Evolutionary conservation across 1,140 invertebrate genomes (phyloP).

Genomic region (Ips typographus): DNA sequence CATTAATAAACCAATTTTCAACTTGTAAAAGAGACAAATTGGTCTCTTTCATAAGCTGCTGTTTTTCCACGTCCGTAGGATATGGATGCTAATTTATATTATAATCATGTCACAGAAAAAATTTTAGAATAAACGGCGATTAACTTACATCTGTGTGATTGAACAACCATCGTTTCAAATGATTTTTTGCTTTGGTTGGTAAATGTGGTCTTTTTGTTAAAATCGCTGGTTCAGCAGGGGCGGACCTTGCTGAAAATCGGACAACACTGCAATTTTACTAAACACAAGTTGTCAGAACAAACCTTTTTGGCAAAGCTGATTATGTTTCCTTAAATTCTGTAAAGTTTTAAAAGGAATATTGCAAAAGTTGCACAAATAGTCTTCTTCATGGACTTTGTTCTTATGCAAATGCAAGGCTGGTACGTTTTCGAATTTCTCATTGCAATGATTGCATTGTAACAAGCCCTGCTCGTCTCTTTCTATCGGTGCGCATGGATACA

Average conservation of each 20-base stretch:
- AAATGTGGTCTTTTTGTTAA: constrained; percentile 40
- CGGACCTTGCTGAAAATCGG: neutral
- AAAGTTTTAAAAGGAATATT: constrained; percentile 36
- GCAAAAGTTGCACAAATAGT: constrained; percentile 43
- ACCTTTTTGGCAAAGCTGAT: constrained; percentile 40
- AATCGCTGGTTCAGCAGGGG: constrained; percentile 14
- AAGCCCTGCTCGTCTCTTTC: constrained; percentile 22
- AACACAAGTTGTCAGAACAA: constrained; percentile 8
- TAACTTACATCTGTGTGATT: constrained; percentile 41
- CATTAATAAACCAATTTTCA: constrained; percentile 45
- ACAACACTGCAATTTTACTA: neutral
- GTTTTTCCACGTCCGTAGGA: constrained; percentile 43
- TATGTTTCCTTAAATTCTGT: constrained; percentile 39
- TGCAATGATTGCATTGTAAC: constrained; percentile 33
- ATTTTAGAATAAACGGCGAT: neutral
- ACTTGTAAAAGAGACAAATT: constrained; percentile 42
- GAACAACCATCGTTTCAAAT: constrained; percentile 41
- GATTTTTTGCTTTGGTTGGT: constrained; percentile 42
- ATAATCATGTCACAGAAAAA: neutral
- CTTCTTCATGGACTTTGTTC: constrained; percentile 33
- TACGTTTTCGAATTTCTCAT: constrained; percentile 31
- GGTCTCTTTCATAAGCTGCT: constrained; percentile 42
- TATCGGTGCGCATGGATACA: constrained; percentile 11
- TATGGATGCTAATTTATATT: constrained; percentile 39
- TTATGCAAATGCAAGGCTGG: constrained; percentile 33